A percentile compares a stretch with the other conserved stretches of the same genome.
Evolutionary conservation across 2,113 vertebrate species (phyloP).

Genomic region (Brienomyrus longianalis): DNA sequence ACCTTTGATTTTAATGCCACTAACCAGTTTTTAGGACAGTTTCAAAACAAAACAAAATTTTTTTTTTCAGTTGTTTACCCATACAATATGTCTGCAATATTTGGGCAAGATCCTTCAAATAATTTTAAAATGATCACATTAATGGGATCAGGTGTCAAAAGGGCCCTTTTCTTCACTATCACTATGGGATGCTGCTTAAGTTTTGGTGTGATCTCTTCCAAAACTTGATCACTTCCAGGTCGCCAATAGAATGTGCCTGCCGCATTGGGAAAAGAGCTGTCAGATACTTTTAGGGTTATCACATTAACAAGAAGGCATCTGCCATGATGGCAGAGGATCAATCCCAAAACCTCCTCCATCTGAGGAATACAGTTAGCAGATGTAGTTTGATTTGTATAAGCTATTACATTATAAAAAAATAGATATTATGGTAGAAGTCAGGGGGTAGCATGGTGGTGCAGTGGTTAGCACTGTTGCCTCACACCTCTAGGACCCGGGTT

Average conservation of each 20-base stretch:
- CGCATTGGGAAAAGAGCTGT: background rate
- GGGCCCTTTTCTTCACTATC: background rate
- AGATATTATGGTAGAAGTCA: background rate
- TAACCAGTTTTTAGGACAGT: background rate
- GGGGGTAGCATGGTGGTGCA: too few species aligned
- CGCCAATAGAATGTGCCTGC: background rate
- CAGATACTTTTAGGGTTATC: background rate
- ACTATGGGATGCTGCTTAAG: background rate
- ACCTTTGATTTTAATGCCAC: background rate
- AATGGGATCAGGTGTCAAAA: background rate
- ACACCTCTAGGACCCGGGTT: too few species aligned
- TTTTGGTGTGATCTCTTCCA: background rate
- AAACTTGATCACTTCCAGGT: background rate
- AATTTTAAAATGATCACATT: background rate
- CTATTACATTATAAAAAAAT: too few species aligned
- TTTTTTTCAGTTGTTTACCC: background rate
- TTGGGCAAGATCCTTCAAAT: background rate
- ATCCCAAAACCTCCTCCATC: background rate
- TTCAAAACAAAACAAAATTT: too few species aligned
- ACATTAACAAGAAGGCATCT: background rate
- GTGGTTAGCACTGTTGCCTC: too few species aligned
- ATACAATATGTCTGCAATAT: background rate
- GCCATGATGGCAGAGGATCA: background rate
- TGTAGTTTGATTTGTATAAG: too few species aligned
- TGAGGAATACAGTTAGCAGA: too few species aligned